phyloP scores from a whole-genome alignment of 2,113 vertebrate species.

The Shinisaurus crocodilurus region DNA sequence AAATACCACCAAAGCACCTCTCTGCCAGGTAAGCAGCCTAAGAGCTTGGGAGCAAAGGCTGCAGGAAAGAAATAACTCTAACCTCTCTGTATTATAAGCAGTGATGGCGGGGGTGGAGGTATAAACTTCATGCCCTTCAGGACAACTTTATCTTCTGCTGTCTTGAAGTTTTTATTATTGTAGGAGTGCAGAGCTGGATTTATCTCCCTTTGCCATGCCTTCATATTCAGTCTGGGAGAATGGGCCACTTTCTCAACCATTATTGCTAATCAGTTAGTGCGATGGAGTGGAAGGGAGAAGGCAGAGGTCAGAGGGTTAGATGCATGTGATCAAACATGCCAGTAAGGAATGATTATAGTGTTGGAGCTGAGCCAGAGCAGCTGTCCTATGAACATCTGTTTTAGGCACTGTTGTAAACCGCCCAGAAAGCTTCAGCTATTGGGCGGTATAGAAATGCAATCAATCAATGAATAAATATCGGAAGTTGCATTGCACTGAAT shows the following conservation, averaged over 20 bases:
- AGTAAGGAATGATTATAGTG: too few species aligned
- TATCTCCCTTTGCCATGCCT: background rate
- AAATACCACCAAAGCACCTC: background rate
- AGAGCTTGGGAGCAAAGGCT: background rate
- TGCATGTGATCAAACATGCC: background rate
- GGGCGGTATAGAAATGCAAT: too few species aligned
- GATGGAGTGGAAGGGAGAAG: background rate
- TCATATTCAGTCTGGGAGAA: background rate
- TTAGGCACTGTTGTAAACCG: too few species aligned
- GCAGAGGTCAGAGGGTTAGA: background rate
- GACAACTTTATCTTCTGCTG: background rate
- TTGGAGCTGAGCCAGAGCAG: background rate
- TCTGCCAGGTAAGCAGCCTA: background rate
- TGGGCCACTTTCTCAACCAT: background rate
- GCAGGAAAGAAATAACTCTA: background rate
- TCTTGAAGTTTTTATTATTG: background rate
- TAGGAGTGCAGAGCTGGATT: background rate
- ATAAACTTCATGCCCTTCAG: background rate
- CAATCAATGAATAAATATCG: too few species aligned
- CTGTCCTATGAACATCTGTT: background rate
- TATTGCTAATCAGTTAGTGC: background rate
- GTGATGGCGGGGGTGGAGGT: background rate
- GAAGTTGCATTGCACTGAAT: too few species aligned
- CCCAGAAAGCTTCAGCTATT: too few species aligned
- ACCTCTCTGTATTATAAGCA: background rate